These are phyloP conservation scores for Ormyrus rosae DNA, from an alignment of 2,888 invertebrate genomes.

Conservation along the genomic window DNA sequence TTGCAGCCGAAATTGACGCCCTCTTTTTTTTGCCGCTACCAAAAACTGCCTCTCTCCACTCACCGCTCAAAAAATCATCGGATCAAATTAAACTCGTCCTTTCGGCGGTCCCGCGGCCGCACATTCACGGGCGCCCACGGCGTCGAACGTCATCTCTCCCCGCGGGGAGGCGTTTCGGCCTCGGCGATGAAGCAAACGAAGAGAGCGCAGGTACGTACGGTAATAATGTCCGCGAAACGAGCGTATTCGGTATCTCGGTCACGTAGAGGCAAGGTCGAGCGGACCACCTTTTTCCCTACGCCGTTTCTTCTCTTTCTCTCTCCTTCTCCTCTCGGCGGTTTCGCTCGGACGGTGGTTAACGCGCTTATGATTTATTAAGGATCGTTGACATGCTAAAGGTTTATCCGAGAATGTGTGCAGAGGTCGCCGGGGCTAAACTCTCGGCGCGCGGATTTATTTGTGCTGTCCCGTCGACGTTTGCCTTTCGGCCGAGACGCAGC, in stretches of 20 bases:
- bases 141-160: not conserved
- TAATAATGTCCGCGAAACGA: too few species aligned
- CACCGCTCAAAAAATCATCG: not conserved
- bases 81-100: slow-evolving; percentile 16
- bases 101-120: slow-evolving; percentile 9
- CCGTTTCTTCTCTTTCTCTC: too few species aligned
- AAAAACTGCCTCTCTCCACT: too few species aligned
- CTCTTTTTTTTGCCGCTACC: too few species aligned
- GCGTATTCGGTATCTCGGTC: slow-evolving; percentile 41
- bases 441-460: slow-evolving; percentile 10
- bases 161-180: not conserved
- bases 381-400: slow-evolving; percentile 29
- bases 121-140: too few species aligned
- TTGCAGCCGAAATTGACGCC: too few species aligned
- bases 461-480: not conserved
- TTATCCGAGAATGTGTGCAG: slow-evolving; percentile 4
- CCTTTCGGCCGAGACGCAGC: too few species aligned
- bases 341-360: slow-evolving; percentile 5
- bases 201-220: too few species aligned
- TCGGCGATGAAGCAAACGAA: too few species aligned
- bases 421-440: not conserved
- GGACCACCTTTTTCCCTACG: not conserved
- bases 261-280: slow-evolving; percentile 33
- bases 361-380: slow-evolving; percentile 46
- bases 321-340: not conserved